Evolutionary conservation across 1,140 invertebrate genomes (phyloP), one percentile per base, ranked within the genome.

Genomic region (Oryctes rhinoceros): DNA sequence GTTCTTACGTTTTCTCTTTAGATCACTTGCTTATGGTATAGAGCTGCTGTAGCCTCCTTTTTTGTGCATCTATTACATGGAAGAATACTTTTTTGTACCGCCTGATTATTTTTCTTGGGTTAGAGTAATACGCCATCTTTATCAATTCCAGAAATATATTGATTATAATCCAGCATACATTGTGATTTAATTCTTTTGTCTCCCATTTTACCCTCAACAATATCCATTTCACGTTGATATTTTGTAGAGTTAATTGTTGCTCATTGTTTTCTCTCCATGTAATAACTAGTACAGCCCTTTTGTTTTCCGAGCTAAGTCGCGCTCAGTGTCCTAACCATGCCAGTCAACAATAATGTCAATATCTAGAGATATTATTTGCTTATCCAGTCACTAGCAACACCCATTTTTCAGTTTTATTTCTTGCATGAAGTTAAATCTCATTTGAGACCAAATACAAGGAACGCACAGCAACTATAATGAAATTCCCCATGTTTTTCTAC

Each of bases 41-140:
- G 9, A 18, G 10, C 49, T 77, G 39, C 18, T 18, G n/a, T 49
- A 24, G 44, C 49, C 37, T 18, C 20, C 49, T 49, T 77, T 48
- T 18, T 77, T 77, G 20, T 44, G 30, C 39, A 77, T 49, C 11
- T 77, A 53, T 18, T 47, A 77, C 49, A 53, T 77, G 47, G 37
- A 77, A 77, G 49, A 77, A 77, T 48, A 77, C 48, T 49, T 47
- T 77, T 48, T 47, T 44, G 37, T 77, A 77, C 76, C 39, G 49
- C 13, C n/a, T 49, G 74, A 76, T 76, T 39, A 10, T 76, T 35
- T 76, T 76, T 76, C 74, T n/a, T 37, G 30, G 74, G 30, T 9
- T 76, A 35, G 74, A 76, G 30, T 76, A 76, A 76, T 76, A 39
- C 39, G 24, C 20, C 15, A 20, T 39, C 76, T 77, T 39, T 77